A percentile compares a stretch with the other conserved stretches of the same genome.
These are phyloP conservation scores for Drosophila lowei DNA, from an alignment of 1,140 invertebrate species.

Conservation along the genomic window DNA sequence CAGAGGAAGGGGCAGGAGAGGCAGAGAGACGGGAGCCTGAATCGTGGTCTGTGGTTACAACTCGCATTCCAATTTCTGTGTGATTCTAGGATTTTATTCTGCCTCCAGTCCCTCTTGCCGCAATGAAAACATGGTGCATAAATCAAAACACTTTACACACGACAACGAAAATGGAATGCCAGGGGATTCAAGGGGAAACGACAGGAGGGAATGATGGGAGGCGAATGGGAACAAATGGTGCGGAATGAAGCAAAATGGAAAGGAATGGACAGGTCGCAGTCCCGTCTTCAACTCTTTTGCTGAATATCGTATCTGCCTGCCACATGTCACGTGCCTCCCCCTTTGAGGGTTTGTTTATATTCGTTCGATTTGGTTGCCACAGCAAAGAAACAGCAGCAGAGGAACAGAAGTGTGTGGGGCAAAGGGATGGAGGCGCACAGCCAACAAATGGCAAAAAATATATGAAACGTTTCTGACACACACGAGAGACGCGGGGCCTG, in stretches of 20 bases:
- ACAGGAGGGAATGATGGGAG: too few species aligned
- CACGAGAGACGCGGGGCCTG: constrained; percentile 40
- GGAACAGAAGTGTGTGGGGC: constrained; percentile 19
- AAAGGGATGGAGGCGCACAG: constrained; percentile 13
- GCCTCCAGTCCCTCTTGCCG: background rate
- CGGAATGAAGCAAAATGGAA: constrained; percentile 1
- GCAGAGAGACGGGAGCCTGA: too few species aligned
- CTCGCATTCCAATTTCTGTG: background rate
- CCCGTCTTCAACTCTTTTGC: constrained; percentile 31
- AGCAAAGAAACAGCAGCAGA: constrained; percentile 21
- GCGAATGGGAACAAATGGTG: too few species aligned
- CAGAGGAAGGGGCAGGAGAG: background rate
- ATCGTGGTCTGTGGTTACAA: background rate
- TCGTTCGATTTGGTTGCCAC: constrained; percentile 75
- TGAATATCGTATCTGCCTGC: constrained; percentile 52
- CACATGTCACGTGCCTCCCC: constrained; percentile 49
- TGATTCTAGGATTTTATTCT: background rate
- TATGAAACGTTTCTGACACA: constrained; percentile 66
- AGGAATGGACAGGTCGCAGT: constrained; percentile 17
- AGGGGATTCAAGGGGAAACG: background rate
- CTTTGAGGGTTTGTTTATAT: constrained; percentile 69
- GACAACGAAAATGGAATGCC: background rate
- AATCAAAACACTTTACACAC: constrained; percentile 66
- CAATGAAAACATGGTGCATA: constrained; percentile 35
- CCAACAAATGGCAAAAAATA: constrained; percentile 17